Evolutionary conservation across 2,888 invertebrate genomes (phyloP).

Genomic region (Limnephilus rhombicus): DNA sequence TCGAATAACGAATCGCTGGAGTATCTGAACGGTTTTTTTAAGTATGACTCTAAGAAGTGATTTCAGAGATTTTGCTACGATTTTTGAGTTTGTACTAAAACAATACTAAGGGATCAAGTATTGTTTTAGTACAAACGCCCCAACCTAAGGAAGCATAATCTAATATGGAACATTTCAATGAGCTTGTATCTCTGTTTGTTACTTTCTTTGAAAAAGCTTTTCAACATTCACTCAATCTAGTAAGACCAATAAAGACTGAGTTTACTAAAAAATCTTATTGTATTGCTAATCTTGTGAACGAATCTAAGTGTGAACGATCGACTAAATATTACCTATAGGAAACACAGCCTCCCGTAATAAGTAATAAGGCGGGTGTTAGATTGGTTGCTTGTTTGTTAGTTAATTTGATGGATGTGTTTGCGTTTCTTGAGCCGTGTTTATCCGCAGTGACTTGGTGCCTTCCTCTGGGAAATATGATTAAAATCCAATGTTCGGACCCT

Average conservation of each 20-base stretch:
- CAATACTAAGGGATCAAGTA: no score
- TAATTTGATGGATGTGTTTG: neutral
- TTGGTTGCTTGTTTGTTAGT: neutral
- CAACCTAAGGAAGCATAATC: no score
- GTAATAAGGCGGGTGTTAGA: neutral
- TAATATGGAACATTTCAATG: no score
- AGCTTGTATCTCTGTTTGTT: no score
- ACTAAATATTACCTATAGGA: neutral
- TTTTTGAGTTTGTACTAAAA: no score
- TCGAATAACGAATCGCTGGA: no score
- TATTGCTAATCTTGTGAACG: neutral
- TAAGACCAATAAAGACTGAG: neutral
- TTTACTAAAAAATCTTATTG: neutral
- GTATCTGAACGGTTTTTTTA: no score
- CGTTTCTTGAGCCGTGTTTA: slow-evolving; percentile 47
- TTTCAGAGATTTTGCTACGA: no score
- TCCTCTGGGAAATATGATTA: slow-evolving; percentile 64
- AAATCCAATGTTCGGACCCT: slow-evolving; percentile 65
- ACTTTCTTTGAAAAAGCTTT: no score
- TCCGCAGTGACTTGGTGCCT: slow-evolving; percentile 59
- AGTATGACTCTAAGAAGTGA: no score
- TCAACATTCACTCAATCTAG: neutral
- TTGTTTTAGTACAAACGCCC: no score
- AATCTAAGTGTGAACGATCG: neutral
- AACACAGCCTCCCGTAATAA: neutral